phyloP scores from a whole-genome alignment of 2,113 vertebrate species.

The Haemorhous mexicanus region DNA sequence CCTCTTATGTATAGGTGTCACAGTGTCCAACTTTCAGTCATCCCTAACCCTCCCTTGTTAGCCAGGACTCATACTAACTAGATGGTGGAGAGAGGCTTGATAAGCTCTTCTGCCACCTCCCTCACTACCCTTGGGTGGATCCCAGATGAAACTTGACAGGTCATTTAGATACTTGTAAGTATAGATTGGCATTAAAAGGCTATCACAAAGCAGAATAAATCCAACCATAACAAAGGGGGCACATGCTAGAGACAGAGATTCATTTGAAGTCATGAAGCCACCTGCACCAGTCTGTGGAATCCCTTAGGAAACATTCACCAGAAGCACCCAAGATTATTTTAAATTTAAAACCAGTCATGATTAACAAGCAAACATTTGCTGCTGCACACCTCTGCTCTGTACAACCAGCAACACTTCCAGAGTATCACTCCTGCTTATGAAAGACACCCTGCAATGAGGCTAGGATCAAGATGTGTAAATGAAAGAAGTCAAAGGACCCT shows the following conservation, averaged over 20 bases:
- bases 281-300: neutral
- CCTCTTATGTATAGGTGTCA: neutral
- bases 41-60: rapidly evolving
- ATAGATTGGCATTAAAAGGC: neutral
- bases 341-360: neutral
- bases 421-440: neutral
- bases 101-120: neutral
- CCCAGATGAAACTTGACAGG: neutral
- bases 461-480: neutral
- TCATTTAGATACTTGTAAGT: neutral
- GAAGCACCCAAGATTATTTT: neutral
- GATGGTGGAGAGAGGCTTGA: neutral
- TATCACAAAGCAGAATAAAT: neutral
- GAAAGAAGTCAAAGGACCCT: neutral
- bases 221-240: neutral
- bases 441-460: neutral
- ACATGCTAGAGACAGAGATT: neutral
- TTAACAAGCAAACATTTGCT: neutral
- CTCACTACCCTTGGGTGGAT: neutral
- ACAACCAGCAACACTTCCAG: neutral
- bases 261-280: neutral
- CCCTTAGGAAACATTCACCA: neutral
- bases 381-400: neutral
- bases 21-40: no score
- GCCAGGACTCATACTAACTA: neutral